Percentiles rank a stretch among this genome's conserved stretches.
These are phyloP conservation scores for Neotoma lepida DNA, from an alignment of 2,113 vertebrate species.

Conservation along the genomic window DNA sequence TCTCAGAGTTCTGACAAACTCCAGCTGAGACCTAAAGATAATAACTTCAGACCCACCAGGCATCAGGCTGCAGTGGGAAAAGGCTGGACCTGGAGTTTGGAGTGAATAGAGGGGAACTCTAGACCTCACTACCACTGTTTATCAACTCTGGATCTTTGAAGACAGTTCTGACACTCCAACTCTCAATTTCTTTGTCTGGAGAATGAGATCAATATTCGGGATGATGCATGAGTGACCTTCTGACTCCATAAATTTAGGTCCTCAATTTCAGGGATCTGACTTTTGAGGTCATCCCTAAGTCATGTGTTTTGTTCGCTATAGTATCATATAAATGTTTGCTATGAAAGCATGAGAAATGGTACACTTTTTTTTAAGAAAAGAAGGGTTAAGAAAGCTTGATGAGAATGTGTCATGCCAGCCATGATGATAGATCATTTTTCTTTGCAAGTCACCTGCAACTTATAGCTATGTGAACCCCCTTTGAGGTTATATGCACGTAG, in stretches of 20 bases:
- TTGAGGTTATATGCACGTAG: background rate
- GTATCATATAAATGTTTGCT: background rate
- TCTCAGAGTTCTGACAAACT: background rate
- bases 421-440: background rate
- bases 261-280: background rate
- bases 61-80: too few species aligned
- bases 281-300: background rate
- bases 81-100: background rate
- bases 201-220: background rate
- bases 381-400: background rate
- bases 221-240: background rate
- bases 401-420: background rate
- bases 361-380: background rate
- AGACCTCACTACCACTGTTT: background rate
- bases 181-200: background rate
- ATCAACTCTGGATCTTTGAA: background rate
- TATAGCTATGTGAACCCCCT: background rate
- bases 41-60: background rate
- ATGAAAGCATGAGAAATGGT: background rate
- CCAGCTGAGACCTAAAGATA: background rate
- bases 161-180: background rate
- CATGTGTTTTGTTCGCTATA: background rate
- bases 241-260: background rate
- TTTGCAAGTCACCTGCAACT: slow-evolving; percentile 15
- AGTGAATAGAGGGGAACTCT: background rate